Conservation (phyloP, 2,888 invertebrate genomes). For the Cephus runcator region DNA sequence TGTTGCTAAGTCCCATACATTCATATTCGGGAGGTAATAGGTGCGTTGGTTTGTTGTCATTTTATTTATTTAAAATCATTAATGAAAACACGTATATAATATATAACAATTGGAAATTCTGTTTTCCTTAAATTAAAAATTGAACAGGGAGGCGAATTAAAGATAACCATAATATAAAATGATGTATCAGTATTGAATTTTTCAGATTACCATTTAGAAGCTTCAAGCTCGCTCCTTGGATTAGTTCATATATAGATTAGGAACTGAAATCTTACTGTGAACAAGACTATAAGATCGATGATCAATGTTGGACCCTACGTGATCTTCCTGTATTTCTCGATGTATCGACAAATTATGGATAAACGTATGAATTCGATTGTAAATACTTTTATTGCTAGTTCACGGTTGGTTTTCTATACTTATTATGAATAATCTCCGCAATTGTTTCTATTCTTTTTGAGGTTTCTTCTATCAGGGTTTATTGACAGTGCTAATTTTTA, state of each 20-base stretch:
- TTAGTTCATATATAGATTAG: not conserved
- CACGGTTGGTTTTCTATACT: not conserved
- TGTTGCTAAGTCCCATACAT: too few species aligned
- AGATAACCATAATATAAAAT: not conserved
- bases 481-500: not conserved
- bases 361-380: not conserved
- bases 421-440: not conserved
- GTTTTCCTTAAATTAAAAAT: not conserved
- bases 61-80: slow-evolving; percentile 5
- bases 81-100: slow-evolving; percentile 7
- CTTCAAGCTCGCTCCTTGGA: not conserved
- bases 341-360: not conserved
- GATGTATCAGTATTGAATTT: not conserved
- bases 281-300: not conserved
- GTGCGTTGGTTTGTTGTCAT: not conserved
- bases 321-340: not conserved
- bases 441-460: not conserved
- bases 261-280: not conserved
- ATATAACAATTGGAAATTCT: slow-evolving; percentile 5
- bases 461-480: not conserved
- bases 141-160: not conserved
- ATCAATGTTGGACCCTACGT: slow-evolving; percentile 1
- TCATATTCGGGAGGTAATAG: too few species aligned
- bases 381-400: not conserved
- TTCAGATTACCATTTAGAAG: not conserved